Conservation (phyloP, 1,140 invertebrate species). For the Periplaneta americana region DNA sequence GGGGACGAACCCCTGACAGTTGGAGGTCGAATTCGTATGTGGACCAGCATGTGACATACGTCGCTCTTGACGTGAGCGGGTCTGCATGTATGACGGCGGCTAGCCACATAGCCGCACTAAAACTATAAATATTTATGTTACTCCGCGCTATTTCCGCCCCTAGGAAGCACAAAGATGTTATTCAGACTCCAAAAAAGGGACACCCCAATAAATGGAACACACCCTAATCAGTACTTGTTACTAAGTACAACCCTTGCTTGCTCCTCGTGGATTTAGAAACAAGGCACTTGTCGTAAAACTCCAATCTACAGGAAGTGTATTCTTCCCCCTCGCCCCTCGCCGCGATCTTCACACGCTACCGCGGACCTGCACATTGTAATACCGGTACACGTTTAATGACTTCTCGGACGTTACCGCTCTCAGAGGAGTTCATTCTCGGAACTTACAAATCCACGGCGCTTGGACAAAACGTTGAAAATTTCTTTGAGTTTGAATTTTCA, state of each 20-base stretch:
- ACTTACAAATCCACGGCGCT: no score
- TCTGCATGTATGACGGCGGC: background rate
- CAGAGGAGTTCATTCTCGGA: no score
- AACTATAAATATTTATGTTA: background rate
- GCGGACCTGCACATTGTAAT: no score
- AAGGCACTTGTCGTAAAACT: background rate
- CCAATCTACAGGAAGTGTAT: no score
- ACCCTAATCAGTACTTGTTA: background rate
- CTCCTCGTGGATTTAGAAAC: background rate
- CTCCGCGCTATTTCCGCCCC: background rate
- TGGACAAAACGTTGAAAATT: no score
- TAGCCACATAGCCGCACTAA: background rate
- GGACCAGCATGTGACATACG: background rate
- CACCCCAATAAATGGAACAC: background rate
- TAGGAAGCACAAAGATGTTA: background rate
- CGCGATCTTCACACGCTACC: no score
- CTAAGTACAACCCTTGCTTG: background rate
- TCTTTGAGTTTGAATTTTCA: no score
- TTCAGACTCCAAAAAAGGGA: background rate
- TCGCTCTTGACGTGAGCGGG: background rate
- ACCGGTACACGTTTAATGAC: no score
- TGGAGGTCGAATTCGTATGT: no score
- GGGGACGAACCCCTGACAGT: no score
- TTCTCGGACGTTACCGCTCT: no score
- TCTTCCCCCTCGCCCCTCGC: no score